Conservation (phyloP, 2,888 invertebrate species). For the Prostheceraeus crozeri region DNA sequence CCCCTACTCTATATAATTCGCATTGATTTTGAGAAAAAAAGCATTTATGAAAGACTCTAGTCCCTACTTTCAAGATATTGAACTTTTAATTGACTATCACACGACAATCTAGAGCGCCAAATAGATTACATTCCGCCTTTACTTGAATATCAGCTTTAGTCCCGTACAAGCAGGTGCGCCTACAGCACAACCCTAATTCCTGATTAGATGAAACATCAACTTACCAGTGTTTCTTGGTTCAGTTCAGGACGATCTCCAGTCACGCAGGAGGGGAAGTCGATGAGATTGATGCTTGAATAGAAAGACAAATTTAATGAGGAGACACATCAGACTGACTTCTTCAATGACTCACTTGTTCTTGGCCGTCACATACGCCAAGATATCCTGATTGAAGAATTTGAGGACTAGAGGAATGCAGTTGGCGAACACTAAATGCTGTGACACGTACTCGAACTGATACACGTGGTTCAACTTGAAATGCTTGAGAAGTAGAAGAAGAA, state of each 20-base stretch:
- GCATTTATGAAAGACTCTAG: no score
- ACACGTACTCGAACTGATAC: slow-evolving; percentile 92
- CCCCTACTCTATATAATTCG: no score
- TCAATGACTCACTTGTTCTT: slow-evolving; percentile 64
- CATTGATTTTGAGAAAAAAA: no score
- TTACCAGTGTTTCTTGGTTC: slow-evolving; percentile 71
- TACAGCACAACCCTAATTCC: no score
- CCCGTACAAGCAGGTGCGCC: no score
- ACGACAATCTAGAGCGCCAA: no score
- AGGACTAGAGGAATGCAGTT: slow-evolving; percentile 95
- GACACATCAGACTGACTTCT: neutral
- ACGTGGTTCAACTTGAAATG: slow-evolving; percentile 94
- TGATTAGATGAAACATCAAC: no score
- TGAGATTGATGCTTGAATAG: slow-evolving; percentile 45
- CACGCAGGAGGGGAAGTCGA: slow-evolving; percentile 90
- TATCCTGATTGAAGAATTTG: slow-evolving; percentile 97
- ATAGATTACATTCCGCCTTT: no score
- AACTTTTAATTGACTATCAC: no score
- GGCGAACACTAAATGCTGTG: slow-evolving; percentile 94
- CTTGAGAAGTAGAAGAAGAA: slow-evolving; percentile 80
- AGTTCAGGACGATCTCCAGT: slow-evolving; percentile 88
- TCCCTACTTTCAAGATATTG: no score
- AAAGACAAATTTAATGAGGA: slow-evolving; percentile 19
- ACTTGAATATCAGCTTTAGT: no score
- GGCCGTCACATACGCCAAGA: slow-evolving; percentile 82